Evolutionary conservation across 2,113 vertebrate species (phyloP), one percentile per base, ranked within the genome.

Genomic region (Leuciscus idus): DNA sequence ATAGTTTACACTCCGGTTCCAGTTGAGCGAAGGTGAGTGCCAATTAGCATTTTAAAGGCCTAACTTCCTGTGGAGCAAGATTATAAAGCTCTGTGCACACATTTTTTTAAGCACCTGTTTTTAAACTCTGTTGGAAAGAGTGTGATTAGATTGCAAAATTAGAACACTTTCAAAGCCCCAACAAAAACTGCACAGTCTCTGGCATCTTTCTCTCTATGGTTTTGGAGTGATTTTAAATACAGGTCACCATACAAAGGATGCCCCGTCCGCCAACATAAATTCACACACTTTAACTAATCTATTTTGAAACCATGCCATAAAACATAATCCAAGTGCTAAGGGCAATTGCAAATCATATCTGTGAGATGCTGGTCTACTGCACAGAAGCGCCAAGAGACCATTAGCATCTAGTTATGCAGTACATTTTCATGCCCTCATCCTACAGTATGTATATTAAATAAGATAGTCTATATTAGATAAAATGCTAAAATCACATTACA

Each of bases 81-180:
- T 83, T 83, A 83, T 83, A 57, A 82, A 70, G 48, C 81, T 83
- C 81, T 39, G 30, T 13, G 26, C 28, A 21, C 80, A 81, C 61
- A 26, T 62, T 62, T 62, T 64, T 62, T 62, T 64, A 66, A 81
- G 61, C 80, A 82, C 80, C 62, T 50, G 80, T 23, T 70, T 82
- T 82, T 23, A 66, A 82, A 68, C 46, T 2, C 59, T 64, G 2
- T 62, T 19, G 59, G 59, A 62, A 64, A 81, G 59, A 19, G 13
- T 39, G n/a, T 64, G 78, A 81, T 39, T 81, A 61, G 59, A 81
- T 62, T 46, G 2, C 8, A 23, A 64, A 46, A 64, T 81, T 46
- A 48, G 13, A 81, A 48, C 72, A 15, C 23, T 81, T 73, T 73
- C 36, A 73, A n/a, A 43, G 36, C 10, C 1, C 7, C 13, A 19